Evolutionary conservation across 2,888 invertebrate genomes (phyloP).

Genomic region (Rhogogaster chlorosoma): DNA sequence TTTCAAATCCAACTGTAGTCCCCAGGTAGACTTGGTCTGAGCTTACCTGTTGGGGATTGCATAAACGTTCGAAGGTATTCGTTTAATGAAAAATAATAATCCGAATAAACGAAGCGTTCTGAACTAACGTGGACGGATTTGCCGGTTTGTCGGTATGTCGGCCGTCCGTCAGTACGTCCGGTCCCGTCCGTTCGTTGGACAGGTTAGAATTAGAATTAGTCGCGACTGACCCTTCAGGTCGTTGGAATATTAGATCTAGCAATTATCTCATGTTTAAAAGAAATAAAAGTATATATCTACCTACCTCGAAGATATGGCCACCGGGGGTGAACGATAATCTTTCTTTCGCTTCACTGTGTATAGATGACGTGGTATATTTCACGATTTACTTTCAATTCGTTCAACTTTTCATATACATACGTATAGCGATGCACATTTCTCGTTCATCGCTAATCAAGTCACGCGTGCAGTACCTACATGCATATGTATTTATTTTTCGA

Average conservation of each 20-base stretch:
- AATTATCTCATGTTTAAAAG: constrained; percentile 38
- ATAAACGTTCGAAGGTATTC: constrained; percentile 5
- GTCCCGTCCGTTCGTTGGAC: constrained; percentile 23
- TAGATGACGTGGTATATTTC: not conserved
- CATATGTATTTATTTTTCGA: not conserved
- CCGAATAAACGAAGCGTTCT: not conserved
- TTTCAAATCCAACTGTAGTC: not conserved
- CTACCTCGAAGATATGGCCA: constrained; percentile 31
- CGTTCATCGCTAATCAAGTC: not conserved
- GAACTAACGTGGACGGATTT: constrained; percentile 13
- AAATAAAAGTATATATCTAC: constrained; percentile 28
- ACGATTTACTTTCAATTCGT: not conserved
- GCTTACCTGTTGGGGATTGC: not conserved
- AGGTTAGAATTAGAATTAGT: constrained; percentile 47
- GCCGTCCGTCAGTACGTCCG: constrained; percentile 23
- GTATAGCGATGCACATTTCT: not conserved
- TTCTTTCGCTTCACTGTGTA: not conserved
- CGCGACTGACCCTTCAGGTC: constrained; percentile 40
- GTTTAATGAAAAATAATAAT: constrained; percentile 8
- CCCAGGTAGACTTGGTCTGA: not conserved
- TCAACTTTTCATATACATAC: not conserved
- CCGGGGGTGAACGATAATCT: constrained; percentile 20
- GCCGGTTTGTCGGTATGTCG: constrained; percentile 39
- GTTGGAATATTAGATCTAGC: constrained; percentile 44
- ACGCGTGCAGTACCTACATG: no score